A percentile compares a stretch with the other conserved stretches of the same genome.
Conservation (phyloP, 2,888 invertebrate species). For the Cancer borealis region DNA sequence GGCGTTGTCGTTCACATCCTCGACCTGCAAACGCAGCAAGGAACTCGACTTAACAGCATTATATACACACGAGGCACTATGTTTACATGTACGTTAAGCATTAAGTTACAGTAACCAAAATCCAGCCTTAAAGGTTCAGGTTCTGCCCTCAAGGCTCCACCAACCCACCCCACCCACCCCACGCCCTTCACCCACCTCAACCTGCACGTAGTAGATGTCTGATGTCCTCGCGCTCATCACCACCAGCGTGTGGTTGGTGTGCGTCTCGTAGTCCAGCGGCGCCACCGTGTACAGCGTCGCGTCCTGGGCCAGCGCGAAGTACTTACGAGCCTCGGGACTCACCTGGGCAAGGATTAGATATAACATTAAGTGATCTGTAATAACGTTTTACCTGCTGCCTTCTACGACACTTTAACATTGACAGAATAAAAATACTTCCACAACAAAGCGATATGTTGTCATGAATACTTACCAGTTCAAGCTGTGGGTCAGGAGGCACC, state of each 20-base stretch:
- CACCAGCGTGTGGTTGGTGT: constrained; percentile 69
- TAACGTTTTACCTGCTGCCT: neutral
- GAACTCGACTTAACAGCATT: neutral
- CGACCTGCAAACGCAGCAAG: constrained; percentile 84
- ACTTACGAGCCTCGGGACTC: constrained; percentile 90
- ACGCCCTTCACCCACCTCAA: neutral
- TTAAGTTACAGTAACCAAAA: neutral
- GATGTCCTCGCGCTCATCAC: constrained; percentile 73
- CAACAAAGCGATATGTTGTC: neutral
- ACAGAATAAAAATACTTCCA: neutral
- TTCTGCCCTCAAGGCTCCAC: neutral
- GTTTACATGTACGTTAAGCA: neutral
- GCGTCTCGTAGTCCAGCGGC: constrained; percentile 88
- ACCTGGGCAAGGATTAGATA: constrained; percentile 80
- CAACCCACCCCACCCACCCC: neutral
- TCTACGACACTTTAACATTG: neutral
- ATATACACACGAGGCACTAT: neutral
- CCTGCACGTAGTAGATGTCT: constrained; percentile 75
- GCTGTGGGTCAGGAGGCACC: constrained; percentile 70
- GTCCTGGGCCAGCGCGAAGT: constrained; percentile 88
- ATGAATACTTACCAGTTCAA: constrained; percentile 70
- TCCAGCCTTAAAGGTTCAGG: neutral
- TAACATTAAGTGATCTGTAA: neutral
- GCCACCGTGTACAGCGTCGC: constrained; percentile 89
- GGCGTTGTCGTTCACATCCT: constrained; percentile 93